These are phyloP conservation scores for Trachelus iudaicus DNA, from an alignment of 2,888 invertebrate genomes.

Conservation along the genomic window DNA sequence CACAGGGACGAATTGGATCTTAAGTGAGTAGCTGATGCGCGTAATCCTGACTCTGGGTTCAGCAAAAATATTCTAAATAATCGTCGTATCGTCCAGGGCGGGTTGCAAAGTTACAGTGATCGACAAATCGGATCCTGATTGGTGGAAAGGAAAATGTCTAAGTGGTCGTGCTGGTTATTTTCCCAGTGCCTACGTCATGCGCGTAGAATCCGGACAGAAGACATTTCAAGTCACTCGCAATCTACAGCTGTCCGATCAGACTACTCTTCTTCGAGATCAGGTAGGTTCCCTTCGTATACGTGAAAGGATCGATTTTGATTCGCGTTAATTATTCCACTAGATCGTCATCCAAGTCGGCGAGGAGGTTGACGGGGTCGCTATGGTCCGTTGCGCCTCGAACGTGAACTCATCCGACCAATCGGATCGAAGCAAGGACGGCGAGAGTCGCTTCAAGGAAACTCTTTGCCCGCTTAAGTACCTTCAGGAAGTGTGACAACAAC, in stretches of 20 bases:
- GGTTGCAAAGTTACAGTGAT: constrained; percentile 84
- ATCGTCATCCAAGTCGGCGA: constrained; percentile 94
- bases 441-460: constrained; percentile 72
- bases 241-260: constrained; percentile 82
- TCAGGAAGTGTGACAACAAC: constrained; percentile 91
- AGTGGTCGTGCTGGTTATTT: constrained; percentile 91
- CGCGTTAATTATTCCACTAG: constrained; percentile 66
- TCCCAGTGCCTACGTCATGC: constrained; percentile 94
- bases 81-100: constrained; percentile 40
- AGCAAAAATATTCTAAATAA: neutral
- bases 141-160: constrained; percentile 97
- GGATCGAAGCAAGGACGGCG: constrained; percentile 51
- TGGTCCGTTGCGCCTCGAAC: constrained; percentile 92
- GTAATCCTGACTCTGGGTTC: neutral
- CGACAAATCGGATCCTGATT: constrained; percentile 93
- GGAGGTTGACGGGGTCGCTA: constrained; percentile 92
- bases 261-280: constrained; percentile 59
- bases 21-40: constrained; percentile 69
- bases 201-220: constrained; percentile 89
- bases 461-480: constrained; percentile 94
- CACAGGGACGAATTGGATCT: constrained; percentile 95
- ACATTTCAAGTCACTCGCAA: constrained; percentile 90
- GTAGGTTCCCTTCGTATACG: constrained; percentile 27
- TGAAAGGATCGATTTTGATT: neutral
- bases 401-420: constrained; percentile 66